A percentile compares a stretch with the other conserved stretches of the same genome.
These are phyloP conservation scores for Galleria mellonella DNA, from an alignment of 1,140 invertebrate species.

Conservation along the genomic window DNA sequence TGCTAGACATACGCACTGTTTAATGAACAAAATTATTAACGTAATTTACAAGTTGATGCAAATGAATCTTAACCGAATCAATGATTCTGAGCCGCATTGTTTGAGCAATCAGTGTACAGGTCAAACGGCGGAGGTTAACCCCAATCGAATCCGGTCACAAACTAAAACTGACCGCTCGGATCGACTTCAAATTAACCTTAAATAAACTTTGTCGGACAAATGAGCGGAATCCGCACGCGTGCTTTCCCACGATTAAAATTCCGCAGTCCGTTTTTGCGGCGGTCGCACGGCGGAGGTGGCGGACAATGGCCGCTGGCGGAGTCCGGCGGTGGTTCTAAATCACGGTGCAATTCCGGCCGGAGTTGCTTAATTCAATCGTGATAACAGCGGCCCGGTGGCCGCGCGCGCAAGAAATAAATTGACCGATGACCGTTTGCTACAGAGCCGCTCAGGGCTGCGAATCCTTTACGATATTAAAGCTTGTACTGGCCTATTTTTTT, in stretches of 20 bases:
- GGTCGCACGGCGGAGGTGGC: slow-evolving; percentile 7
- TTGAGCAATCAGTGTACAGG: neutral
- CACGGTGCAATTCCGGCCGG: slow-evolving; percentile 25
- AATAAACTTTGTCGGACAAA: slow-evolving; percentile 34
- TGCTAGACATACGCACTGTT: neutral
- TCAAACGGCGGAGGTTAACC: slow-evolving; percentile 10
- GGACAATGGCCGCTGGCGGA: slow-evolving; percentile 21
- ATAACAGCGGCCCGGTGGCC: slow-evolving; percentile 45
- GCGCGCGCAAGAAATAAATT: slow-evolving; percentile 60
- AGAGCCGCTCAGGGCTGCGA: slow-evolving; percentile 7
- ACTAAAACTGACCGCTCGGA: slow-evolving; percentile 37
- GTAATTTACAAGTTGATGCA: neutral
- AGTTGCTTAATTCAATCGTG: slow-evolving; percentile 67
- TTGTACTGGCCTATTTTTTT: no score
- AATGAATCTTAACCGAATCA: neutral
- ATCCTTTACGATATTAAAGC: neutral
- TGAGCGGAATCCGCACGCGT: slow-evolving; percentile 17
- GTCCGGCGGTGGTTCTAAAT: neutral
- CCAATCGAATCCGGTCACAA: slow-evolving; percentile 10
- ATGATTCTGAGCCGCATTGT: neutral
- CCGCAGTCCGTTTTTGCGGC: slow-evolving; percentile 46
- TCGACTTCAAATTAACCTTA: slow-evolving; percentile 55
- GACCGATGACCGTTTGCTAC: slow-evolving; percentile 49
- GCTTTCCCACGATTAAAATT: slow-evolving; percentile 63
- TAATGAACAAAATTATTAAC: slow-evolving; percentile 9